A percentile compares a stretch with the other conserved stretches of the same genome.
phyloP scores from a whole-genome alignment of 2,888 invertebrate genomes.

The Amphipyra tragopoginis region DNA sequence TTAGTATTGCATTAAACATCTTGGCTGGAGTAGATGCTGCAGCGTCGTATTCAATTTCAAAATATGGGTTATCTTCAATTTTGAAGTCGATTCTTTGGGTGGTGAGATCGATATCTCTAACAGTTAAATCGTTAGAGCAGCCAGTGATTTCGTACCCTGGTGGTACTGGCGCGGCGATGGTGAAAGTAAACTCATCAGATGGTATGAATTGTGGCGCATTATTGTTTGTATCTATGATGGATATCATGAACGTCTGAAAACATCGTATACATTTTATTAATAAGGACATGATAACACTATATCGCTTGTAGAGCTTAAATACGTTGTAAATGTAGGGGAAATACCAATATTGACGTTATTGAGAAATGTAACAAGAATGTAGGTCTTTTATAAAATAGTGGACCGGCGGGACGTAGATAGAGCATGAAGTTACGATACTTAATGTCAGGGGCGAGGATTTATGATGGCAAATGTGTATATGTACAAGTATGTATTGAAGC shows the following conservation, averaged over 20 bases:
- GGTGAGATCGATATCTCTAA: constrained; percentile 88
- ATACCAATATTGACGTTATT: not conserved
- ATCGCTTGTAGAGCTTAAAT: constrained; percentile 13
- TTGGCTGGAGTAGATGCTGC: constrained; percentile 55
- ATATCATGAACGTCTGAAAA: constrained; percentile 79
- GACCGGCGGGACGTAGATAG: constrained; percentile 15
- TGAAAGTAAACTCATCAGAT: constrained; percentile 71
- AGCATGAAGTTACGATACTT: constrained; percentile 11
- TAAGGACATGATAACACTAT: constrained; percentile 20
- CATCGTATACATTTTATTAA: constrained; percentile 23
- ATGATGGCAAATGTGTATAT: constrained; percentile 7
- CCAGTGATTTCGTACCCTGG: constrained; percentile 81
- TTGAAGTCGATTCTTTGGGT: constrained; percentile 78
- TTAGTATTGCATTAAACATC: constrained; percentile 72
- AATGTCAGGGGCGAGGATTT: constrained; percentile 11
- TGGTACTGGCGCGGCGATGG: constrained; percentile 84
- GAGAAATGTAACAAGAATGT: constrained; percentile 4
- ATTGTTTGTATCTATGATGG: constrained; percentile 87
- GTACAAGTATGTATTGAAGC: not conserved
- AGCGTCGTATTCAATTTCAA: constrained; percentile 75
- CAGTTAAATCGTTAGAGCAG: constrained; percentile 80
- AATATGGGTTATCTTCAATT: constrained; percentile 77
- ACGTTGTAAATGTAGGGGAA: constrained; percentile 10
- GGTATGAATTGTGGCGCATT: constrained; percentile 80
- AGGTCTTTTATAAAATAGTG: constrained; percentile 6